Evolutionary conservation across 1,140 invertebrate genomes (phyloP).

Genomic region (Amyelois transitella): DNA sequence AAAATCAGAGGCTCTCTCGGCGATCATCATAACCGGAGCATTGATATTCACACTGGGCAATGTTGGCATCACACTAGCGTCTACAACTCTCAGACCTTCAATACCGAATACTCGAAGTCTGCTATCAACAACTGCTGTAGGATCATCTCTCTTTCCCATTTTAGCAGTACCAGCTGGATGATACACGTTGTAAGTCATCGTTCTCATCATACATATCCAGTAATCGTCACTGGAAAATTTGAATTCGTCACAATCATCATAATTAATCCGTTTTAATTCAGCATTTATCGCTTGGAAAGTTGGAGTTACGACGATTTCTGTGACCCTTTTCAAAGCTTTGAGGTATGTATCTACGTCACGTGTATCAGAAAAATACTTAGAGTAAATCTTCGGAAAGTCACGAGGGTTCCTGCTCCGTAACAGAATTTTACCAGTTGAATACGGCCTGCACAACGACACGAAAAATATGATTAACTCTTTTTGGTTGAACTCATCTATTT

Average conservation of each 20-base stretch:
- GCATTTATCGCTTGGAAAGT: conserved; percentile 36
- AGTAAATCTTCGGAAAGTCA: conserved; percentile 76
- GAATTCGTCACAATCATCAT: conserved; percentile 43
- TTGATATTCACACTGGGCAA: conserved; percentile 83
- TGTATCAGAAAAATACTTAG: conserved; percentile 56
- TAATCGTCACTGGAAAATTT: conserved; percentile 43
- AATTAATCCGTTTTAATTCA: conserved; percentile 52
- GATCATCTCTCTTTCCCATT: conserved; percentile 83
- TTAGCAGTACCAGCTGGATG: conserved; percentile 82
- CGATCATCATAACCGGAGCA: conserved; percentile 87
- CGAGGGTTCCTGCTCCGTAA: conserved; percentile 81
- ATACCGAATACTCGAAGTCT: conserved; percentile 82
- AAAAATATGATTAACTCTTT: conserved; percentile 56
- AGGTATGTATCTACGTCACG: conserved; percentile 52
- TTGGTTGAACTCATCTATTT: conserved; percentile 76
- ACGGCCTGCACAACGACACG: conserved; percentile 52
- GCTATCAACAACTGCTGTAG: conserved; percentile 83
- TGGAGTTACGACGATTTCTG: conserved; percentile 41
- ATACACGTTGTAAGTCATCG: conserved; percentile 57
- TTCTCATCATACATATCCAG: conserved; percentile 62
- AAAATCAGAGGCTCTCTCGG: conserved; percentile 88
- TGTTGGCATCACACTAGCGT: conserved; percentile 85
- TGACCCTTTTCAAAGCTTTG: conserved; percentile 38
- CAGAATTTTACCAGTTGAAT: conserved; percentile 56
- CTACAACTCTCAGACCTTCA: conserved; percentile 80